Evolutionary conservation across 1,140 invertebrate species (phyloP), one percentile per base, ranked within the genome.

Genomic region (Periplaneta americana): DNA sequence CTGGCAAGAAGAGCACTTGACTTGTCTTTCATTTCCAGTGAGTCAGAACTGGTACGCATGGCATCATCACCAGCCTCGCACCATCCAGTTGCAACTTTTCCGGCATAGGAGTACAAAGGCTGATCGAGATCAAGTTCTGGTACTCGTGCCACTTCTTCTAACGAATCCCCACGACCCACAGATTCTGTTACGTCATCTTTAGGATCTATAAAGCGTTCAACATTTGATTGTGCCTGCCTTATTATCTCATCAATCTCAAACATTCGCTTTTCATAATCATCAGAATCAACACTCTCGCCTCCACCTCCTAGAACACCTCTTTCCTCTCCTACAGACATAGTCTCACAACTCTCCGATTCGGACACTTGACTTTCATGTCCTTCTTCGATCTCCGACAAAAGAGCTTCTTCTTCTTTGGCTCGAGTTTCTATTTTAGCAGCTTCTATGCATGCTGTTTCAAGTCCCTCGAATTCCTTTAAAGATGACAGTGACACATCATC

Each of bases 401-500:
- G 86, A 75, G 95, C 94, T 80, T 91, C 90, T 87, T 98, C 96
- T 86, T 97, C 93, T 85, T 96, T 94, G 0, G 94, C 96, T 83
- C 93, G 91, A 34, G 95, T 89, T 88, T 97, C 96, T 75, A 96
- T 94, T 80, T 94, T 90, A 83, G 96, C 93, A 1, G 93, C 94
- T 86, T 96, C 94, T 48, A 94, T 91, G 86, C 97, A 96, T 33
- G 97, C 96, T 82, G 92, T 93, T 88, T 99, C 98, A 0, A 98
- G 87, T 1, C 95, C 93, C 91, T 98, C 97, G 88, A 98, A 98
- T 88, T 99, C 98, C 86, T 97, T 97, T 5, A 98, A 88, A 31
- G 97, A 98, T 9, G 95, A 96, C n/a, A 97, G 87, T 2, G 96
- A 98, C 28, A 97, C 90, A 87, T 98, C 95, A 88, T 98, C 97